A percentile compares a stretch with the other conserved stretches of the same genome.
Evolutionary conservation across 2,888 invertebrate genomes (phyloP).

Genomic region (Anthophora plumipes): DNA sequence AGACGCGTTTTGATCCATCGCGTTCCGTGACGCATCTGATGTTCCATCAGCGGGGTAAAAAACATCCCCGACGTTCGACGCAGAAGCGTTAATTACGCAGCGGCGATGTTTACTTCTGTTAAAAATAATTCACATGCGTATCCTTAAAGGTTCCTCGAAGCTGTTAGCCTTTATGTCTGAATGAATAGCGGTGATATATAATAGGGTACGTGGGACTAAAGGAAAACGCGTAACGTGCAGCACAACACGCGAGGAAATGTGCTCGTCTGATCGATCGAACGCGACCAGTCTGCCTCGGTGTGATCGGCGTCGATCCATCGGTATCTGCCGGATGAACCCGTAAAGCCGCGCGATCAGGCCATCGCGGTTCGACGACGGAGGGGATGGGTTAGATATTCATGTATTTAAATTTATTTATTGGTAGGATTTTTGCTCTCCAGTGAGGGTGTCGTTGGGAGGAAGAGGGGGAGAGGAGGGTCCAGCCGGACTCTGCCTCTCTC

Average conservation of each 20-base stretch:
- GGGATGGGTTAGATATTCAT: constrained; percentile 80
- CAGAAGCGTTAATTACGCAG: constrained; percentile 33
- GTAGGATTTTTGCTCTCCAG: constrained; percentile 79
- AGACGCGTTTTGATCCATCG: constrained; percentile 30
- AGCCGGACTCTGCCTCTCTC: constrained; percentile 8
- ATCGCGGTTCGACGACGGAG: constrained; percentile 24
- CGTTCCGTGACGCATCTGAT: background rate
- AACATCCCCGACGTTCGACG: constrained; percentile 9
- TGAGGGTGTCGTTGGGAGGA: constrained; percentile 65
- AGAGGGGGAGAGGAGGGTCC: constrained; percentile 27
- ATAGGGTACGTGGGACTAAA: too few relatives aligned
- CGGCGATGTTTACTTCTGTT: background rate
- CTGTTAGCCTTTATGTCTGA: background rate
- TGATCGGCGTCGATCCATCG: constrained; percentile 37
- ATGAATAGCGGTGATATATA: background rate
- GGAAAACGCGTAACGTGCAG: too few relatives aligned
- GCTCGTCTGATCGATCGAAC: constrained; percentile 2
- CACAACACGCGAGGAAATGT: background rate
- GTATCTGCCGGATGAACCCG: constrained; percentile 62
- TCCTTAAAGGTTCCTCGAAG: too few relatives aligned
- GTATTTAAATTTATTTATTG: constrained; percentile 84
- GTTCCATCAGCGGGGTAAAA: background rate
- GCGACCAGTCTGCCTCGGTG: background rate
- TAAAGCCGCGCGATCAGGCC: constrained; percentile 66
- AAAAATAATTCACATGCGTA: background rate